These are phyloP conservation scores for Calycopis cecrops DNA, from an alignment of 1,140 invertebrate species.

Conservation along the genomic window DNA sequence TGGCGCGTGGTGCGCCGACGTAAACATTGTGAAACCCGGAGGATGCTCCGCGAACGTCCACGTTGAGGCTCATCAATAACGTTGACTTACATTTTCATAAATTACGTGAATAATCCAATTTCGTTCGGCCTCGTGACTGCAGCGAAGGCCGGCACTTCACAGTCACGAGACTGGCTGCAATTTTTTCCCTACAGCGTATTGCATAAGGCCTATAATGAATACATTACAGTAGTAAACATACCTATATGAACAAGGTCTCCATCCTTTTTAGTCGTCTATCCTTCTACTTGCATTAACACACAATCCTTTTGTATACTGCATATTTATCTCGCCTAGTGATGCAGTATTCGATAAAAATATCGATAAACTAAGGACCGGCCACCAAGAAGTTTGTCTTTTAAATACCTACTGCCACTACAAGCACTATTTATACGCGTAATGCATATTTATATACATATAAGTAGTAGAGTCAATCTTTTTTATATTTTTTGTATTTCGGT, in stretches of 20 bases:
- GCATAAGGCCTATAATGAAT: constrained; percentile 6
- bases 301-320: constrained; percentile 22
- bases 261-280: constrained; percentile 28
- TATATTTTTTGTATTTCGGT: no score
- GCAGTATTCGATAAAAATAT: not conserved
- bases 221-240: constrained; percentile 6
- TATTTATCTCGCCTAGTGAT: not conserved
- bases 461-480: no score
- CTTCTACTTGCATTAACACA: constrained; percentile 28
- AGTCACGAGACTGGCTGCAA: not conserved
- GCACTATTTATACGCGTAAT: no score
- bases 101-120: not conserved
- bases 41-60: no score
- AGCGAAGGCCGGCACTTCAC: not conserved
- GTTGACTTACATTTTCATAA: not conserved
- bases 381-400: no score
- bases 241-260: constrained; percentile 20
- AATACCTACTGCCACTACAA: no score
- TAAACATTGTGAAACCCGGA: no score
- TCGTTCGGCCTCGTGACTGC: not conserved
- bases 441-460: no score
- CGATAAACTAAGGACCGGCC: not conserved
- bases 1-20: no score
- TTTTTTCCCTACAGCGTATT: constrained; percentile 16
- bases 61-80: no score